These are phyloP conservation scores for Diadema setosum DNA, from an alignment of 35 echinoderm and acorn worm species.

Conservation along the genomic window DNA sequence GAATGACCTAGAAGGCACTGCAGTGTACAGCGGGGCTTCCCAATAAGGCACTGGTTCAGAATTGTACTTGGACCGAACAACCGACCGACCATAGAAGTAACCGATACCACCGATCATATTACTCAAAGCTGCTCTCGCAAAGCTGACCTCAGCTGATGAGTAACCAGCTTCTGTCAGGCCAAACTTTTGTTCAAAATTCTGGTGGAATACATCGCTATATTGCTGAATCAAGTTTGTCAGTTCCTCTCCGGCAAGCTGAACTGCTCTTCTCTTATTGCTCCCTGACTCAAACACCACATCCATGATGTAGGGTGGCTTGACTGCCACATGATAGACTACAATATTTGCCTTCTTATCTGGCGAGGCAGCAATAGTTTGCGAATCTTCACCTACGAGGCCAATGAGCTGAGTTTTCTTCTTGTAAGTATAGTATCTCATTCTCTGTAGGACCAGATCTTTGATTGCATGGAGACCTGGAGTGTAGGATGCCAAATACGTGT, in stretches of 20 bases:
- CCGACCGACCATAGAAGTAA: constrained; percentile 82
- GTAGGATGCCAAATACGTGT: constrained; percentile 74
- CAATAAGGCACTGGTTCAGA: constrained; percentile 75
- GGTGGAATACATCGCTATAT: constrained; percentile 55
- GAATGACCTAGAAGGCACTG: constrained; percentile 90
- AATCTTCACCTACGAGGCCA: constrained; percentile 75
- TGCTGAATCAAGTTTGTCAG: constrained; percentile 46
- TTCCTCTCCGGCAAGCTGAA: constrained; percentile 26
- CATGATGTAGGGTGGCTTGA: constrained; percentile 84
- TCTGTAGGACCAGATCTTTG: constrained; percentile 68
- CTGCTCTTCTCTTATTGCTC: constrained; percentile 17
- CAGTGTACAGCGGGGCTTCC: constrained; percentile 75
- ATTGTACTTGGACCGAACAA: constrained; percentile 68
- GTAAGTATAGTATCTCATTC: constrained; percentile 54
- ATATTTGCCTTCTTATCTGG: constrained; percentile 74
- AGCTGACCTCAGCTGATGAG: constrained; percentile 32
- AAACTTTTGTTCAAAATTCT: constrained; percentile 78
- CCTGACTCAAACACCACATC: constrained; percentile 94
- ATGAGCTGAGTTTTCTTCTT: constrained; percentile 46
- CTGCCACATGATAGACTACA: constrained; percentile 83
- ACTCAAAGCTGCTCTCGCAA: constrained; percentile 87
- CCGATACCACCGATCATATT: constrained; percentile 93
- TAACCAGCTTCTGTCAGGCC: constrained; percentile 64
- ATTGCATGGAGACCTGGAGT: constrained; percentile 68
- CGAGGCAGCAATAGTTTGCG: constrained; percentile 35